Conservation (phyloP, 2,113 vertebrate genomes). For the Psittacara wagleri region DNA sequence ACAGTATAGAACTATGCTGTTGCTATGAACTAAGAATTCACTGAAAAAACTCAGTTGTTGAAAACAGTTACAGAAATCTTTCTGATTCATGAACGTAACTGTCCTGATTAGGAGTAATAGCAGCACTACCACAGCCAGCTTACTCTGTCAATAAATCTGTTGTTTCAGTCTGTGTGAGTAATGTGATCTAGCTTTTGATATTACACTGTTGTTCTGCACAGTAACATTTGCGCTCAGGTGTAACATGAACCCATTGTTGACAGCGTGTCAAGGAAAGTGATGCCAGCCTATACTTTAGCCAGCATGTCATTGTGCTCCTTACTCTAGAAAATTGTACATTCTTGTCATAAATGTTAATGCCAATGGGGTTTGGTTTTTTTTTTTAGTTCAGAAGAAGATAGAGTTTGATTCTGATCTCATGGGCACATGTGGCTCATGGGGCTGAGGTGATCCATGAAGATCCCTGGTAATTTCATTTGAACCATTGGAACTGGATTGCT, state of each 20-base stretch:
- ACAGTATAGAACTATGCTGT: not conserved
- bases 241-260: not conserved
- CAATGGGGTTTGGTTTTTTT: too few relatives aligned
- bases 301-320: not conserved
- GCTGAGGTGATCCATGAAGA: not conserved
- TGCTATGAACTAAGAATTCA: not conserved
- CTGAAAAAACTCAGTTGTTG: not conserved
- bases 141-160: not conserved
- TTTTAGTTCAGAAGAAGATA: not conserved
- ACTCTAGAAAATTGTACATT: not conserved
- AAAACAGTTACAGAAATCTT: not conserved
- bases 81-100: not conserved
- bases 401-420: not conserved
- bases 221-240: not conserved
- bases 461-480: not conserved
- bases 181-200: not conserved
- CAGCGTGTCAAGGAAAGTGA: not conserved
- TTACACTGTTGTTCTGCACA: not conserved
- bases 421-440: not conserved
- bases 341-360: fast-evolving
- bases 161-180: not conserved
- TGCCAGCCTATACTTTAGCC: not conserved
- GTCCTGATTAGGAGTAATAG: not conserved
- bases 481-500: not conserved
- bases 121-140: not conserved